These are phyloP conservation scores for Benitochromis conjunctus DNA, from an alignment of 2,113 vertebrate species.

Conservation along the genomic window DNA sequence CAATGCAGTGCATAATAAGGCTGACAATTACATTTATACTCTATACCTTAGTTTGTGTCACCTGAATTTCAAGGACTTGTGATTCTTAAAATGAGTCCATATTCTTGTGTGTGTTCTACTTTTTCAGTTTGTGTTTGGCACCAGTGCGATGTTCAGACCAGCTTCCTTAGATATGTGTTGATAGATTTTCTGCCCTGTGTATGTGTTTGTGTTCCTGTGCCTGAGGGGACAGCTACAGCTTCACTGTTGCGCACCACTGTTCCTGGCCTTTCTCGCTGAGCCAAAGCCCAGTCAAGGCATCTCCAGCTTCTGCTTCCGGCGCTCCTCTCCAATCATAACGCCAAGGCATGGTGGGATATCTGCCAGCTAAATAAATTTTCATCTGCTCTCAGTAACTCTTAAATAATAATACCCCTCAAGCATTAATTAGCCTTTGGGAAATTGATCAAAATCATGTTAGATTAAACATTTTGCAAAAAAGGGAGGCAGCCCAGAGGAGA, in stretches of 20 bases:
- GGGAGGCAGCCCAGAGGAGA: not conserved
- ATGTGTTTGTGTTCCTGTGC: slow-evolving; percentile 1
- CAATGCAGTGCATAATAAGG: not conserved
- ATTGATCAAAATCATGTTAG: not conserved
- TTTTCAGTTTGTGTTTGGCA: not conserved
- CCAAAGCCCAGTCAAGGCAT: slow-evolving; percentile 30
- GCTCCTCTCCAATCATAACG: slow-evolving; percentile 17
- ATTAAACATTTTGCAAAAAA: not conserved
- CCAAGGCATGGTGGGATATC: not conserved
- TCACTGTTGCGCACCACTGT: slow-evolving; percentile 63
- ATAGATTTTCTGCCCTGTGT: not conserved
- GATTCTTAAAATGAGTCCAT: not conserved
- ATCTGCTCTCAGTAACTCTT: not conserved
- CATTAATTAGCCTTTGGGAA: not conserved
- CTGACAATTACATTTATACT: not conserved
- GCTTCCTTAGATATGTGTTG: slow-evolving; percentile 33
- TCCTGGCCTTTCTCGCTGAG: slow-evolving; percentile 31
- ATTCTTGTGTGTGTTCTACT: not conserved
- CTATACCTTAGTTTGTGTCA: not conserved
- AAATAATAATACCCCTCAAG: not conserved
- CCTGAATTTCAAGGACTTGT: not conserved
- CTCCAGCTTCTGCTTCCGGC: slow-evolving; percentile 30
- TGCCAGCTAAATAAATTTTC: not conserved
- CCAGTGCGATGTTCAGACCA: slow-evolving; percentile 3
- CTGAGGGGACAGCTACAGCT: slow-evolving; percentile 44